Conservation (phyloP, 2,888 invertebrate species). For the Leptinotarsa juncta region DNA sequence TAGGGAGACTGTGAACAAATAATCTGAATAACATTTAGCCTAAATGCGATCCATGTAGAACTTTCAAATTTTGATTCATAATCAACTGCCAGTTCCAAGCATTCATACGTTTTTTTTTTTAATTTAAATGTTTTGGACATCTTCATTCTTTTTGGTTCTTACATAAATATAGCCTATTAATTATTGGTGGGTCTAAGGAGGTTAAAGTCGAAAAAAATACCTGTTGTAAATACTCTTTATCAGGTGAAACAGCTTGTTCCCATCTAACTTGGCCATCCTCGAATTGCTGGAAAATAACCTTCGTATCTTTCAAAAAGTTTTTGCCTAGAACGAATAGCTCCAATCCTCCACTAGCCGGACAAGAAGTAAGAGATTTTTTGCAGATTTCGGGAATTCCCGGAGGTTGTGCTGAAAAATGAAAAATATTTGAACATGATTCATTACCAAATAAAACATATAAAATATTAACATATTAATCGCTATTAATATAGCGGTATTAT, state of each 20-base stretch:
- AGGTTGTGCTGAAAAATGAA: constrained; percentile 79
- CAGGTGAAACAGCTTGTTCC: constrained; percentile 86
- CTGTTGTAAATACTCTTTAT: constrained; percentile 90
- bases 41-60: no score
- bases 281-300: constrained; percentile 79
- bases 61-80: no score
- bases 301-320: constrained; percentile 91
- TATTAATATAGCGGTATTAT: no score
- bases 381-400: constrained; percentile 93
- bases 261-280: constrained; percentile 73
- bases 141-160: no score
- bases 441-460: neutral
- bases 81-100: no score
- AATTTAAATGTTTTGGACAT: no score
- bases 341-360: constrained; percentile 82
- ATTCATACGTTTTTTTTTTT: no score
- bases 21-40: no score
- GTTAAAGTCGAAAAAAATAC: constrained; percentile 63
- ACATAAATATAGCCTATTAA: no score
- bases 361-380: constrained; percentile 86
- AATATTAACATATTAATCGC: neutral
- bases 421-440: constrained; percentile 17
- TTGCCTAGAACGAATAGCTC: constrained; percentile 91
- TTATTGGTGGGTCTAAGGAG: no score
- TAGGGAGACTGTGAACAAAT: no score